Percentiles rank a stretch among this genome's conserved stretches.
These are phyloP conservation scores for Hippopotamus amphibius DNA, from an alignment of 2,113 vertebrate genomes.

Conservation along the genomic window DNA sequence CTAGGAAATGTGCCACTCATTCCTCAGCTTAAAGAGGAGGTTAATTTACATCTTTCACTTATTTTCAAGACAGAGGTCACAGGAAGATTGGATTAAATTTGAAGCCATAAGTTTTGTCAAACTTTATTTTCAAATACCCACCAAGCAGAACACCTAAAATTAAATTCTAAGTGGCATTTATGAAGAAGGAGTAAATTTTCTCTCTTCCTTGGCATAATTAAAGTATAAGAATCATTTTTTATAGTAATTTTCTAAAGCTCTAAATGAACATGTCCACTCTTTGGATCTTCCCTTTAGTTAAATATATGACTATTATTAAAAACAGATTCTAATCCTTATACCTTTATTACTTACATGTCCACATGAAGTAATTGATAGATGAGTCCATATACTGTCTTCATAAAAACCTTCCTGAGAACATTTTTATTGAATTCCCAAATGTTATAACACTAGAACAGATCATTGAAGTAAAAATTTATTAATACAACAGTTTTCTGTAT, in stretches of 20 bases:
- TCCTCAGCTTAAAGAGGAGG: constrained; percentile 64
- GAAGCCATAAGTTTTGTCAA: constrained; percentile 75
- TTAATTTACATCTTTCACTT: constrained; percentile 54
- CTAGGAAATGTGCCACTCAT: constrained; percentile 19
- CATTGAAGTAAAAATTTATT: constrained; percentile 72
- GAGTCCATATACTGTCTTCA: constrained; percentile 71
- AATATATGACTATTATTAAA: constrained; percentile 87
- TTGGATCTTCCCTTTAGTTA: constrained; percentile 71
- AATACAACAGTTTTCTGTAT: constrained; percentile 66
- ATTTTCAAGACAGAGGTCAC: constrained; percentile 53
- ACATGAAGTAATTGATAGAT: constrained; percentile 80
- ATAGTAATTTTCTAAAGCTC: constrained; percentile 73
- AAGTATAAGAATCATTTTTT: constrained; percentile 81
- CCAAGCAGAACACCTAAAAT: constrained; percentile 84
- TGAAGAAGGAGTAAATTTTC: constrained; percentile 81
- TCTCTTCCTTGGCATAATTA: constrained; percentile 82
- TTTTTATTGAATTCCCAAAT: constrained; percentile 80
- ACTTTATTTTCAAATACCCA: constrained; percentile 79
- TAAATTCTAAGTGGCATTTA: constrained; percentile 85
- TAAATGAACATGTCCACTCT: constrained; percentile 84
- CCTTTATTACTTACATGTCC: constrained; percentile 84
- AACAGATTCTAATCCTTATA: constrained; percentile 82
- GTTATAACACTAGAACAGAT: constrained; percentile 71
- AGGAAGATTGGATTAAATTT: constrained; percentile 69
- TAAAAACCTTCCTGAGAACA: constrained; percentile 84